Conservation (phyloP, 2,113 vertebrate genomes). For the Clarias magur region DNA sequence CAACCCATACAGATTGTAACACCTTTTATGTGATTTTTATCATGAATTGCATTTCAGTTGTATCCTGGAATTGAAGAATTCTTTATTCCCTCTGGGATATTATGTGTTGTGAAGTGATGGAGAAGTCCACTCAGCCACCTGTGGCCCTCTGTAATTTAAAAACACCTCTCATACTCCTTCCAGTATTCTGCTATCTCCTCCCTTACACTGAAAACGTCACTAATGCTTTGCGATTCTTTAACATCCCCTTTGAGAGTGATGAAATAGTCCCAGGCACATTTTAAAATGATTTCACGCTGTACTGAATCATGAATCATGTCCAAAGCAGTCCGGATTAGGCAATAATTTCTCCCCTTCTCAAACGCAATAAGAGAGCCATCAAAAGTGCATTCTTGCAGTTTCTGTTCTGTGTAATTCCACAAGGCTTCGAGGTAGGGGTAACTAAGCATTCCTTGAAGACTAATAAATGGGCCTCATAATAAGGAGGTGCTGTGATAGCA, state of each 20-base stretch:
- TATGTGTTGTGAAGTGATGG: constrained; percentile 70
- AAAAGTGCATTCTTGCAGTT: constrained; percentile 8
- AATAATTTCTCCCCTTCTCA: neutral
- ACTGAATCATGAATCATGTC: constrained; percentile 37
- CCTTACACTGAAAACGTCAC: neutral
- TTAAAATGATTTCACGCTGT: neutral
- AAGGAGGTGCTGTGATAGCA: constrained; percentile 41
- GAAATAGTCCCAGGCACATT: neutral
- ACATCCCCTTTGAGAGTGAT: neutral
- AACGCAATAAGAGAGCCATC: constrained; percentile 13
- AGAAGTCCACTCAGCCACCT: constrained; percentile 66
- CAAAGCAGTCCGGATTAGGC: constrained; percentile 6
- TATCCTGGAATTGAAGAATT: constrained; percentile 42
- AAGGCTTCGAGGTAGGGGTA: constrained; percentile 7
- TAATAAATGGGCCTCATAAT: constrained; percentile 46
- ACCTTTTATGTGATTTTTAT: constrained; percentile 41
- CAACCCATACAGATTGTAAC: neutral
- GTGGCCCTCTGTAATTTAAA: constrained; percentile 59
- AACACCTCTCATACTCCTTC: neutral
- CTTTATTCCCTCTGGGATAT: constrained; percentile 57
- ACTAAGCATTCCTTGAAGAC: constrained; percentile 34
- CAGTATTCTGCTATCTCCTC: neutral
- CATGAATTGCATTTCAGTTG: constrained; percentile 53
- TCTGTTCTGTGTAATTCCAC: constrained; percentile 19
- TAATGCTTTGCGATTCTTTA: constrained; percentile 33